phyloP scores from a whole-genome alignment of 2,113 vertebrate species.

The Scolopax mira region DNA sequence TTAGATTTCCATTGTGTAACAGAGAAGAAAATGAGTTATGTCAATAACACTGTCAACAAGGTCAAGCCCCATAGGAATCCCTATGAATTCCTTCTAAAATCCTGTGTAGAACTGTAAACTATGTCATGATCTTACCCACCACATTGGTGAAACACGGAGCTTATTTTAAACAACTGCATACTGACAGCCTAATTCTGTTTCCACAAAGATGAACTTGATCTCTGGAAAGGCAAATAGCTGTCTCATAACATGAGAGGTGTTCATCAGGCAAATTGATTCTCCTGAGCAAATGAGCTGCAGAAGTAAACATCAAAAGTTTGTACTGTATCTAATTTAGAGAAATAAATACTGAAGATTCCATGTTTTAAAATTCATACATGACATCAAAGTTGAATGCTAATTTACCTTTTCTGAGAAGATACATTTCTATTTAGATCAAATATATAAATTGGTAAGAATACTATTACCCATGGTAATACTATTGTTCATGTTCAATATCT shows the following conservation, averaged over 20 bases:
- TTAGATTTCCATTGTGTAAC: not conserved
- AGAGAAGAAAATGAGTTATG: constrained; percentile 17
- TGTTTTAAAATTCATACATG: not conserved
- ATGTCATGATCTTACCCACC: constrained; percentile 25
- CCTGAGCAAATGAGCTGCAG: not conserved
- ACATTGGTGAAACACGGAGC: not conserved
- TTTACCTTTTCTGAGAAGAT: not conserved
- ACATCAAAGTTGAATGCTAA: not conserved
- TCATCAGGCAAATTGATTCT: not conserved
- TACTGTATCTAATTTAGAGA: not conserved
- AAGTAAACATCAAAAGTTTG: not conserved
- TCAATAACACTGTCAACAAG: constrained; percentile 24
- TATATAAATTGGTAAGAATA: not conserved
- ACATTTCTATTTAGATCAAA: not conserved
- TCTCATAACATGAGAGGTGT: not conserved
- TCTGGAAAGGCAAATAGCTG: not conserved
- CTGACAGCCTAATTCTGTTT: not conserved
- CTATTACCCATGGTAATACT: not conserved
- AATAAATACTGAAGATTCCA: not conserved
- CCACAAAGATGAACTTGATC: not conserved
- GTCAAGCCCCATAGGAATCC: not conserved
- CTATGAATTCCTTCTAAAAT: constrained; percentile 33
- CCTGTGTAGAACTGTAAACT: not conserved
- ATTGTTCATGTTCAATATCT: not conserved
- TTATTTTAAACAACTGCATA: constrained; percentile 5